These are phyloP conservation scores for Champsocephalus gunnari DNA, from an alignment of 2,797 vertebrate species.

Conservation along the genomic window DNA sequence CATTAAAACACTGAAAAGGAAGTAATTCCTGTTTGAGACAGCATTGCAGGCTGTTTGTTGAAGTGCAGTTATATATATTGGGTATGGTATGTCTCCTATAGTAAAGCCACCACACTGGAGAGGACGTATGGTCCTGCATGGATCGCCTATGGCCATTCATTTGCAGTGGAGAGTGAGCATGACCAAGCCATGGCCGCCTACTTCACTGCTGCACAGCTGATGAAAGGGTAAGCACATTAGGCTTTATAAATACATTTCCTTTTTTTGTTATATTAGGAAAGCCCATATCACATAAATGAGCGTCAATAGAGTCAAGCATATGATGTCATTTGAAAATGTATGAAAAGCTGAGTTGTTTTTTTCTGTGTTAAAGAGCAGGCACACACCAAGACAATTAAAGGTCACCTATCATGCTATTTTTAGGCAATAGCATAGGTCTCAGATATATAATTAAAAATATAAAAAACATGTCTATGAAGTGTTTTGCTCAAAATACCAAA, in stretches of 20 bases:
- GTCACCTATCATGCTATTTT: no score
- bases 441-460: no score
- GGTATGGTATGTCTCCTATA: conserved; percentile 56
- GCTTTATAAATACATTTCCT: background rate
- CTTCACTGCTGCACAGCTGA: conserved; percentile 98
- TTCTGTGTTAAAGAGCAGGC: no score
- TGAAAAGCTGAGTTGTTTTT: no score
- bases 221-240: conserved; percentile 91
- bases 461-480: no score
- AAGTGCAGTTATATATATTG: background rate
- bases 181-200: conserved; percentile 99
- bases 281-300: no score
- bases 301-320: no score
- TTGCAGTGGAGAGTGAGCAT: conserved; percentile 98
- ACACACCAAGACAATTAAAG: no score
- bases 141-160: conserved; percentile 98
- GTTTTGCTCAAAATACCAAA: no score
- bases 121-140: conserved; percentile 97
- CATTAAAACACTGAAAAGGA: background rate
- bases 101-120: conserved; percentile 97
- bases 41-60: background rate
- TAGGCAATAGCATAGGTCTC: no score
- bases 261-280: background rate
- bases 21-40: background rate
- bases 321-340: no score